Base-by-base conservation (phyloP, 2,888 invertebrate genomes). In the Agonum fuliginosum region DNA sequence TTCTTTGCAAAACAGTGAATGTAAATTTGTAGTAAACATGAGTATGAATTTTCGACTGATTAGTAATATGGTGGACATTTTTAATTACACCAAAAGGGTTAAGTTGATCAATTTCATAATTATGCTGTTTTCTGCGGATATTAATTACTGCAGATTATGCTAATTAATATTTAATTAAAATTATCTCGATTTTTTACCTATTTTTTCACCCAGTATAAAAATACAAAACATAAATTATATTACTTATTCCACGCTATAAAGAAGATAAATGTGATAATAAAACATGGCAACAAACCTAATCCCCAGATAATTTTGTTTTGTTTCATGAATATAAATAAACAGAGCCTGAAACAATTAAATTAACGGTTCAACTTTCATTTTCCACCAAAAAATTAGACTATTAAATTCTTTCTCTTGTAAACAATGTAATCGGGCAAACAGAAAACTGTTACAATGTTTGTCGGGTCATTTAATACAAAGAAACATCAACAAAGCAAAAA, bases 321-420 rank as follows among this genome's bases (percentile, higher is more conserved):
- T 43, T 14, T 22, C 27, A 27, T 54, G n/a, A 27, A 30, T 62
- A 62, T 30, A 62, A 62, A 30, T 62, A 62, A 62, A 30, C 17
- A 62, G 58, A 62, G 58, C 58, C 17, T 30, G 30, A 30, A 17
- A 30, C 27, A 62, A 62, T 62, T 62, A 62, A 27, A 62, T 30
- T 62, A 62, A 62, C 58, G 30, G 58, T 62, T 30, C 27, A 10
- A 62, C 58, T 62, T 62, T 62, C 58, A 62, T 62, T 62, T 62
- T 62, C 58, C 8, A 54, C 54, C 10, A 54, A 54, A 54, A 54
- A 54, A 46, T 14, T 20, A n/a, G 20, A 8, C 48, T 48, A 6
- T 17, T 51, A 0, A 37, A 54, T 24, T 54, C 12, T 54, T 54
- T 54, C 24, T 54, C 3, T 1, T 24, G 24, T 1, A 12, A 54